These are phyloP conservation scores for Sebastes baramenuke DNA, from an alignment of 2,797 vertebrate species.

Conservation along the genomic window DNA sequence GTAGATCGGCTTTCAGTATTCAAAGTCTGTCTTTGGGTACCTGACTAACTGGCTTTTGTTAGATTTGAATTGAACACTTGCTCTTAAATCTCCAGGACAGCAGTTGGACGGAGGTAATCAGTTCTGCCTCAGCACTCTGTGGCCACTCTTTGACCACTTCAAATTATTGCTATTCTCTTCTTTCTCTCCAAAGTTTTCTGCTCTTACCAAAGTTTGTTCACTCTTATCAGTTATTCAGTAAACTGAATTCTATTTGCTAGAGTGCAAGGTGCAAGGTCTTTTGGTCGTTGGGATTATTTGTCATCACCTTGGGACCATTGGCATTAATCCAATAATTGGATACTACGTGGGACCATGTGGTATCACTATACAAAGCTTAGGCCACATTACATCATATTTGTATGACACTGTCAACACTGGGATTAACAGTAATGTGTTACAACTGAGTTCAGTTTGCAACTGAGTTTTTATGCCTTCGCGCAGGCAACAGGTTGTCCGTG, in stretches of 20 bases:
- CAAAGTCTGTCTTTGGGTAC: conserved; percentile 25
- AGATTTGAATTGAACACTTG: conserved; percentile 41
- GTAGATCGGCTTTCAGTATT: conserved; percentile 17
- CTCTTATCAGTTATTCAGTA: conserved; percentile 37
- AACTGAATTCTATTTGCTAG: conserved; percentile 33
- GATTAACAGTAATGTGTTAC: not conserved
- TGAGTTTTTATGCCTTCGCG: too few relatives aligned
- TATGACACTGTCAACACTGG: not conserved
- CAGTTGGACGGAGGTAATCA: conserved; percentile 21
- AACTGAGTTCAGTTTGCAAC: not conserved
- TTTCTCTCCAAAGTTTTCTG: conserved; percentile 32
- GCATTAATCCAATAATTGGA: conserved; percentile 12
- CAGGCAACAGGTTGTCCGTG: not conserved
- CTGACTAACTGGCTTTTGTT: conserved; percentile 35
- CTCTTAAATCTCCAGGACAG: conserved; percentile 33
- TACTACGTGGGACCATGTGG: not conserved
- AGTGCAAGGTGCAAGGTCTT: conserved; percentile 40
- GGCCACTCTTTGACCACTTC: conserved; percentile 16
- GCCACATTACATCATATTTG: not conserved
- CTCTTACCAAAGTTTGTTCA: conserved; percentile 11
- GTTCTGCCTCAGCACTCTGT: conserved; percentile 35
- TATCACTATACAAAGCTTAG: not conserved
- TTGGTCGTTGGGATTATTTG: conserved; percentile 13
- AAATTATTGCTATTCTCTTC: conserved; percentile 34
- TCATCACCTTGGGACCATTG: conserved; percentile 35